Evolutionary conservation across 1,140 invertebrate genomes (phyloP).

Genomic region (Drosophila kanapiae): DNA sequence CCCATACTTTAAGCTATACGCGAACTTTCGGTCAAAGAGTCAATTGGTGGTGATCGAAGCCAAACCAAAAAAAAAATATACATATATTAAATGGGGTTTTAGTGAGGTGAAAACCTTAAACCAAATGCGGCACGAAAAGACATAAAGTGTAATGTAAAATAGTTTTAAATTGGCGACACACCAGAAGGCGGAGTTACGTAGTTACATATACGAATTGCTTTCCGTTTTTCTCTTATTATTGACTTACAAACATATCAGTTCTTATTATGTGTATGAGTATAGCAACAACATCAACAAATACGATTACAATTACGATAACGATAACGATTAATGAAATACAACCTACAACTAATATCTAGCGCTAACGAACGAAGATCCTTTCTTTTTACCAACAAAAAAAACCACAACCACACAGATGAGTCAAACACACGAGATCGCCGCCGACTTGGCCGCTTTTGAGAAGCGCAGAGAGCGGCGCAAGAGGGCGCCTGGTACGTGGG

Average conservation of each 20-base stretch:
- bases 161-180: constrained; percentile 62
- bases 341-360: constrained; percentile 55
- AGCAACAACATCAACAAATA: constrained; percentile 53
- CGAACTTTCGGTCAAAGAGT: constrained; percentile 62
- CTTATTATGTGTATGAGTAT: constrained; percentile 70
- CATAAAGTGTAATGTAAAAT: constrained; percentile 68
- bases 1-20: constrained; percentile 65
- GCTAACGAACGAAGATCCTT: constrained; percentile 53
- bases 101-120: constrained; percentile 15
- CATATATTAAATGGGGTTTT: constrained; percentile 18
- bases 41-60: constrained; percentile 65
- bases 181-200: constrained; percentile 56
- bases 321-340: constrained; percentile 56
- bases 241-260: constrained; percentile 73
- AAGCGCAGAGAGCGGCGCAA: constrained; percentile 40
- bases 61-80: constrained; percentile 9
- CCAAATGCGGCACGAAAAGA: constrained; percentile 38
- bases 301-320: constrained; percentile 57
- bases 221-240: constrained; percentile 66
- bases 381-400: constrained; percentile 52
- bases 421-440: constrained; percentile 2
- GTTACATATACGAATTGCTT: constrained; percentile 68
- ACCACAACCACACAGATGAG: constrained; percentile 21
- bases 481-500: constrained; percentile 12
- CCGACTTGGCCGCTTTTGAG: constrained; percentile 32